These are phyloP conservation scores for Molorchus minor DNA, from an alignment of 2,888 invertebrate genomes.

Conservation along the genomic window DNA sequence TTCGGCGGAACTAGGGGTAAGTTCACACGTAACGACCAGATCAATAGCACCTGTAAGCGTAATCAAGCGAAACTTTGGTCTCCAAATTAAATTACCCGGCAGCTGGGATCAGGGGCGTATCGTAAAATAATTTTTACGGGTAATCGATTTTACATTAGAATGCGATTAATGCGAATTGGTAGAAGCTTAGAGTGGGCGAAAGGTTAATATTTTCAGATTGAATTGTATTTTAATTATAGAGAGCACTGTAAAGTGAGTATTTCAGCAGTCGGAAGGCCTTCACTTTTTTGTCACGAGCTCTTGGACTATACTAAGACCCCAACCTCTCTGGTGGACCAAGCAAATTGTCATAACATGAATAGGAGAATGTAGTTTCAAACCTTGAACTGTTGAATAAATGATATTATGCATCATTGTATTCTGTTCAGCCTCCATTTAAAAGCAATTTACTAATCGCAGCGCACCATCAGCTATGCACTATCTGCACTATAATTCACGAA, in stretches of 20 bases:
- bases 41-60: slow-evolving; percentile 60
- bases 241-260: no score
- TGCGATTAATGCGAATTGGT: neutral
- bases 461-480: slow-evolving; percentile 9
- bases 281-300: no score
- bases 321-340: no score
- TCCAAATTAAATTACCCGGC: slow-evolving; percentile 45
- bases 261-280: no score
- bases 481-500: slow-evolving; percentile 16
- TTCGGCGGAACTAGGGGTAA: slow-evolving; percentile 40
- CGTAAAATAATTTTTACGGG: neutral
- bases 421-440: neutral
- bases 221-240: no score
- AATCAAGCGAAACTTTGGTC: slow-evolving; percentile 56
- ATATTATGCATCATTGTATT: neutral
- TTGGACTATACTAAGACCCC: no score
- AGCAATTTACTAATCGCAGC: slow-evolving; percentile 11
- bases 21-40: slow-evolving; percentile 56
- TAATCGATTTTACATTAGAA: slow-evolving; percentile 2
- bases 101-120: slow-evolving; percentile 25
- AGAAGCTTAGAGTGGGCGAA: neutral
- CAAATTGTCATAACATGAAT: no score
- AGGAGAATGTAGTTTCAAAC: no score
- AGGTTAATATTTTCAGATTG: no score
- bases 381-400: slow-evolving; percentile 4